Conservation (phyloP, 2,113 vertebrate species). For the Indri indri region DNA sequence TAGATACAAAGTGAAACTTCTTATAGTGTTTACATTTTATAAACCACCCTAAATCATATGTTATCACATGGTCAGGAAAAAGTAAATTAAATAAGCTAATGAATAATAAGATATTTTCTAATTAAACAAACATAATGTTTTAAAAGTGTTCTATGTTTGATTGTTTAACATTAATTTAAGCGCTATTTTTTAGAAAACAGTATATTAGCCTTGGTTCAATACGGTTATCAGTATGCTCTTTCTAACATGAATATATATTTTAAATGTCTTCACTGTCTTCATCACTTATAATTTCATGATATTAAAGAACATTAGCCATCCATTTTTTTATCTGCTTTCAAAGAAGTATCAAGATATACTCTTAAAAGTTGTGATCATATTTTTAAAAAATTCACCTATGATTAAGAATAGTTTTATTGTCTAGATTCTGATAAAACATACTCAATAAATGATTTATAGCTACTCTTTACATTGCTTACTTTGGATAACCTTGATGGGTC, state of each 20-base stretch:
- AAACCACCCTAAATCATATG: neutral
- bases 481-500: constrained; percentile 43
- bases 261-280: neutral
- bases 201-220: neutral
- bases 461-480: neutral
- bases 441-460: constrained; percentile 76
- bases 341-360: neutral
- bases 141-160: neutral
- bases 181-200: neutral
- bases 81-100: constrained; percentile 2
- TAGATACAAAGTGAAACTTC: neutral
- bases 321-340: constrained; percentile 14
- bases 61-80: neutral
- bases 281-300: neutral
- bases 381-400: constrained; percentile 67
- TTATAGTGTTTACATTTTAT: neutral
- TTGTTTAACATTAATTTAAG: neutral
- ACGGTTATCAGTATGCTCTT: neutral
- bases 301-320: constrained; percentile 13
- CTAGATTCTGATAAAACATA: constrained; percentile 62
- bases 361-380: constrained; percentile 19
- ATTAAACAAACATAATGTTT: neutral
- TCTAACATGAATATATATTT: neutral
- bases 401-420: constrained; percentile 68
- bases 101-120: neutral